These are phyloP conservation scores for Aphelocoma coerulescens DNA, from an alignment of 2,113 vertebrate genomes.

Conservation along the genomic window DNA sequence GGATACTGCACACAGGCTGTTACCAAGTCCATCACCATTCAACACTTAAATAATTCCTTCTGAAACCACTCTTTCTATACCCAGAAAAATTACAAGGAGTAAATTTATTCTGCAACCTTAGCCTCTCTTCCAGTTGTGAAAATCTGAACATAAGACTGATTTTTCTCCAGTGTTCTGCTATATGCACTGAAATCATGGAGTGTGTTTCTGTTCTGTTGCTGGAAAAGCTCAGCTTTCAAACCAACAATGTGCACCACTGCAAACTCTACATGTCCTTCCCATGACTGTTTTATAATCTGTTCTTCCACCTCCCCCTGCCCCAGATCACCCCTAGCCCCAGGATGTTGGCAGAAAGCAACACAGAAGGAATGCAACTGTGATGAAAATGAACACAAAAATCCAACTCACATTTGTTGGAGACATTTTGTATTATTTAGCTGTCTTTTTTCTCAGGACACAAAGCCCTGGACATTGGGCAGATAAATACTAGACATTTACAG, in stretches of 20 bases:
- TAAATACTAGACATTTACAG: background rate
- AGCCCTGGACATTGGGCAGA: background rate
- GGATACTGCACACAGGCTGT: background rate
- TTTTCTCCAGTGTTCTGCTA: background rate
- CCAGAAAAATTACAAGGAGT: background rate
- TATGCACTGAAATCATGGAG: background rate
- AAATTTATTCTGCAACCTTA: background rate
- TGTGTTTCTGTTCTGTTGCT: background rate
- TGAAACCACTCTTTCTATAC: background rate
- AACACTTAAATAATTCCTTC: background rate
- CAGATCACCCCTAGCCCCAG: background rate
- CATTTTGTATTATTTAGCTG: background rate
- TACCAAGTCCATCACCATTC: background rate
- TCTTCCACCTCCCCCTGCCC: background rate
- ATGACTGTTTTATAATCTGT: background rate
- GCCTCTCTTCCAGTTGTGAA: background rate
- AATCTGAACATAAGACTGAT: background rate
- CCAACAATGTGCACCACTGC: rapidly evolving
- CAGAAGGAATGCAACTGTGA: background rate
- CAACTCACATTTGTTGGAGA: background rate
- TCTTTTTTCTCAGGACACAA: background rate
- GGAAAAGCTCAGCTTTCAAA: background rate
- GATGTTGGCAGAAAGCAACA: background rate
- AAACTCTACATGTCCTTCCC: background rate
- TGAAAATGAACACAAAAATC: background rate